Percentiles rank a stretch among this genome's conserved stretches.
Conservation (phyloP, 1,140 invertebrate genomes). For the Uloborus diversus region DNA sequence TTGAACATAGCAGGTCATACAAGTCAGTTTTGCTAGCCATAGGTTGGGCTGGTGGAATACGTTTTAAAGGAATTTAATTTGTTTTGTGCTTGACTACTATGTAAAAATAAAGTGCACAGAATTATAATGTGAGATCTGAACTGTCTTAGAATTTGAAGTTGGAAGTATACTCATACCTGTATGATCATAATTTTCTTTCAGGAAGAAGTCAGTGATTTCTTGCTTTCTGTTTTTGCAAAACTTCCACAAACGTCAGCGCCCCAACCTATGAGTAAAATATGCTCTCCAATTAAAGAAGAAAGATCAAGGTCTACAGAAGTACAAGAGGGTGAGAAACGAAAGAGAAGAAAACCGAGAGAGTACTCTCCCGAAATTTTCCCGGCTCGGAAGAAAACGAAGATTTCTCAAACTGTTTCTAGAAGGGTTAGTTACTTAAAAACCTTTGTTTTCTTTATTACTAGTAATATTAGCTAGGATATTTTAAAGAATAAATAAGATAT, state of each 20-base stretch:
- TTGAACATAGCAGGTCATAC: no score
- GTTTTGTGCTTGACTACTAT: no score
- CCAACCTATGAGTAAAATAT: constrained; percentile 9
- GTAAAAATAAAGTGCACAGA: no score
- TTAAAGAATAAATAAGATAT: no score
- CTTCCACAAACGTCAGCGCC: background rate
- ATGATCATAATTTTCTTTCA: constrained; percentile 2
- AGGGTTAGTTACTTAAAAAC: background rate
- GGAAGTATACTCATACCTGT: no score
- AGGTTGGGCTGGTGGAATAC: no score
- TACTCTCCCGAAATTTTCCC: constrained; percentile 33
- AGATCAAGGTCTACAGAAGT: background rate
- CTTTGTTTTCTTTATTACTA: background rate
- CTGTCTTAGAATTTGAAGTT: no score
- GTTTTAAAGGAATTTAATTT: no score
- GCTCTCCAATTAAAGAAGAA: constrained; percentile 29
- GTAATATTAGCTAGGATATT: no score
- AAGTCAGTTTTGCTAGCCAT: no score
- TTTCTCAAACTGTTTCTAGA: constrained; percentile 18
- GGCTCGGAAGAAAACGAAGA: background rate
- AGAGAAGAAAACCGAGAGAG: constrained; percentile 20
- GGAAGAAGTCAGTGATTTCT: constrained; percentile 51
- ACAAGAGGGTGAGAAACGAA: constrained; percentile 24
- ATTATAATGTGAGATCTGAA: no score
- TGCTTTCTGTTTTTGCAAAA: constrained; percentile 23